phyloP scores from a whole-genome alignment of 2,888 invertebrate genomes.

The Willowsia nigromaculata region DNA sequence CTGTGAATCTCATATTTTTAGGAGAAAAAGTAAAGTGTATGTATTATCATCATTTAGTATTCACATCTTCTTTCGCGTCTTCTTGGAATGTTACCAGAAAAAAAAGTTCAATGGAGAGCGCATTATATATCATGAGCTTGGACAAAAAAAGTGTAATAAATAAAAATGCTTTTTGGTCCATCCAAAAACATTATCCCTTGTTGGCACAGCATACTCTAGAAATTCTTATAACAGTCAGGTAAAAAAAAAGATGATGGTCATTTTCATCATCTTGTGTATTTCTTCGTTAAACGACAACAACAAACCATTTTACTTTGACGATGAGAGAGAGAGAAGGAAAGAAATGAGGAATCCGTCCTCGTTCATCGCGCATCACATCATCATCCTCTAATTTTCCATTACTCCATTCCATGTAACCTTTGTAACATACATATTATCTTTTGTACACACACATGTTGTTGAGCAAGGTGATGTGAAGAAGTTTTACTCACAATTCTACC shows the following conservation, averaged over 20 bases:
- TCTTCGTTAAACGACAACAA: conserved; percentile 25
- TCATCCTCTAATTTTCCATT: conserved; percentile 20
- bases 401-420: conserved; percentile 26
- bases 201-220: too few species aligned
- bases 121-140: not conserved
- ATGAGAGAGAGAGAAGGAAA: not conserved
- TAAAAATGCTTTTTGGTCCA: conserved; percentile 43
- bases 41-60: not conserved
- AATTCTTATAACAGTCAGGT: too few species aligned
- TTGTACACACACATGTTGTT: conserved; percentile 24
- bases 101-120: not conserved
- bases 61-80: conserved; percentile 9
- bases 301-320: conserved; percentile 36
- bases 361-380: not conserved
- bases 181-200: not conserved
- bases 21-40: too few species aligned
- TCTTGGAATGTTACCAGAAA: conserved; percentile 62
- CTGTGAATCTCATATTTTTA: not conserved
- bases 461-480: conserved; percentile 45
- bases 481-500: not conserved
- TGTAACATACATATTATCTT: not conserved
- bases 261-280: conserved; percentile 18
- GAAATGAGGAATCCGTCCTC: conserved; percentile 1
- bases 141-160: conserved; percentile 48
- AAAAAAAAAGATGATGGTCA: conserved; percentile 26